Evolutionary conservation across 1,140 invertebrate species (phyloP), one percentile per base, ranked within the genome.

Genomic region (Aphis gossypii): DNA sequence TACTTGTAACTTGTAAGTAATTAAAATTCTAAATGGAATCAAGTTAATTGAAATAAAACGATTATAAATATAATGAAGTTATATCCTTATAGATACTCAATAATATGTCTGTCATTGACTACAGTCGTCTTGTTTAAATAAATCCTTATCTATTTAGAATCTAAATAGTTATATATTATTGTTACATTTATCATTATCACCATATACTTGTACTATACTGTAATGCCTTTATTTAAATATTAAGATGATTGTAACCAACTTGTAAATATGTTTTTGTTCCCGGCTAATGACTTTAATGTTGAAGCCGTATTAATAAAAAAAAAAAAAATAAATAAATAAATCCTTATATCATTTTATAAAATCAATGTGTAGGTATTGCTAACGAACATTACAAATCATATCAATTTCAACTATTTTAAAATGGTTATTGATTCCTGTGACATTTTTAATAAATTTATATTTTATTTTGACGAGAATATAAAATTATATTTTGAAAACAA

Each of bases 321-420:
- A n/a, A n/a, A n/a, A n/a, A n/a, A 38, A 82, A 82, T 82, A 38
- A 82, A 82, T n/a, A 38, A 82, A 82, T 82, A 38, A 82, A 82
- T 23, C 6, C 2, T 7, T 21, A 9, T 18, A 38, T 82, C 20
- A 38, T 4, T 4, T 82, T 82, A 82, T 38, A 21, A 20, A 82
- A 82, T 35, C 7, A 21, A 35, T 35, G 76, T 82, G 35, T 82
- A 82, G 35, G 38, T 7, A 38, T 82, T 2, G 4, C 76, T 18
- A 82, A 82, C 35, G 76, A 38, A 38, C 35, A 82, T 20, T 38
- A 82, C 14, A 38, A 82, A 38, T 82, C 1, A 82, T 82, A 14
- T 35, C n/a, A 82, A 82, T 35, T 35, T 35, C 6, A 38, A n/a
- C n/a, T 76, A 82, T 6, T 38, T 5, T 0, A 82, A 82, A 82